A percentile compares a stretch with the other conserved stretches of the same genome.
Evolutionary conservation across 1,140 invertebrate genomes (phyloP).

Genomic region (Myzus persicae): DNA sequence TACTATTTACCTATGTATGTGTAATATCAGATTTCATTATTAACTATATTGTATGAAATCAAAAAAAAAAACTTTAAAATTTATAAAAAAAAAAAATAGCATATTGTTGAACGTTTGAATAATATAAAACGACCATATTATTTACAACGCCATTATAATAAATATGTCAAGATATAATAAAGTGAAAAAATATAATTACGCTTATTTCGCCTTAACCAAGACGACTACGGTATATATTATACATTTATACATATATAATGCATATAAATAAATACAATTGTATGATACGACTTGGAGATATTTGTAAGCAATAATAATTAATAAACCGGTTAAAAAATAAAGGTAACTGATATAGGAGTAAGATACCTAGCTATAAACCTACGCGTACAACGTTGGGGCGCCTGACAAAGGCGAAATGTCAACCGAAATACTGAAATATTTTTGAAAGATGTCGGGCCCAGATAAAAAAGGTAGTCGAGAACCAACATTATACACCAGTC

Average conservation of each 20-base stretch:
- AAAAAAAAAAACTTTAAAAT: neutral
- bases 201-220: neutral
- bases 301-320: constrained; percentile 34
- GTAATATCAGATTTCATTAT: neutral
- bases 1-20: neutral
- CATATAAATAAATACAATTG: neutral
- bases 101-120: neutral
- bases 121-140: neutral
- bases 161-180: constrained; percentile 19
- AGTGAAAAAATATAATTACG: constrained; percentile 7
- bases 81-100: neutral
- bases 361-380: neutral
- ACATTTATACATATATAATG: neutral
- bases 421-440: constrained; percentile 45
- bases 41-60: neutral
- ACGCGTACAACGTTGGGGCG: neutral
- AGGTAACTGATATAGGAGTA: neutral
- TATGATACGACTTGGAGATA: neutral
- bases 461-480: constrained; percentile 50
- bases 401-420: constrained; percentile 55
- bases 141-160: constrained; percentile 4
- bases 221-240: neutral
- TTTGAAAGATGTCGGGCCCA: constrained; percentile 47
- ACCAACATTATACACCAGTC: constrained; percentile 10
- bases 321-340: constrained; percentile 39